Base-by-base conservation (phyloP, 2,888 invertebrate species). In the Hirtodrosophila trivittata region DNA sequence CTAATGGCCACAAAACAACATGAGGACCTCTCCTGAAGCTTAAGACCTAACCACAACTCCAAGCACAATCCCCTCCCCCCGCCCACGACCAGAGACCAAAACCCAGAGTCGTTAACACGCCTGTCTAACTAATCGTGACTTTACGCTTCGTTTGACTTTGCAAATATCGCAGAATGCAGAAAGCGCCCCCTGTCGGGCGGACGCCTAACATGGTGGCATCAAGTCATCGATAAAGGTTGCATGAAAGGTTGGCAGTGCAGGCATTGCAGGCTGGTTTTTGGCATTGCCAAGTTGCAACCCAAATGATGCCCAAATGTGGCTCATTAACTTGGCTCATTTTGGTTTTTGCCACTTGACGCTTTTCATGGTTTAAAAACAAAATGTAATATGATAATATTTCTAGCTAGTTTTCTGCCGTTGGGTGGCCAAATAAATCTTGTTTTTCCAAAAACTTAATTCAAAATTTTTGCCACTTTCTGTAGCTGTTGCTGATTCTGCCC, bases 61-160 rank as follows among this genome's bases (percentile, higher is more conserved):
- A 38, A 49, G 35, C 37, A 39, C 6, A 26, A 51, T 8, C 33
- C 35, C 35, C 42, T 46, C 32, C 62, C 18, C n/a, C 26, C 8
- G 3, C 6, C 18, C 25, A 39, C 14, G 1, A 25, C 39, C 35
- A 33, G 60, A 60, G 73, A 73, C 66, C 64, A 70, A 72, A 77
- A 71, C 75, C 75, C 57, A 62, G 62, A 65, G 70, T 85, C 78
- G 85, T 88, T 87, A 88, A 85, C 88, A 83, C 86, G 88, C 83
- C 88, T 89, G 88, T 87, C 86, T 89, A 89, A 87, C 89, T 89
- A 89, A 89, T 89, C 88, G 88, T 87, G 86, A 87, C 88, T 88
- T 89, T 84, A 87, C 87, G 87, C 89, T 89, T 89, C 88, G 89
- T 87, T 88, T 86, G 87, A 78, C 80, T 88, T 87, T 77, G 76